Base-by-base conservation (phyloP, 2,113 vertebrate species). In the Petromus typicus region DNA sequence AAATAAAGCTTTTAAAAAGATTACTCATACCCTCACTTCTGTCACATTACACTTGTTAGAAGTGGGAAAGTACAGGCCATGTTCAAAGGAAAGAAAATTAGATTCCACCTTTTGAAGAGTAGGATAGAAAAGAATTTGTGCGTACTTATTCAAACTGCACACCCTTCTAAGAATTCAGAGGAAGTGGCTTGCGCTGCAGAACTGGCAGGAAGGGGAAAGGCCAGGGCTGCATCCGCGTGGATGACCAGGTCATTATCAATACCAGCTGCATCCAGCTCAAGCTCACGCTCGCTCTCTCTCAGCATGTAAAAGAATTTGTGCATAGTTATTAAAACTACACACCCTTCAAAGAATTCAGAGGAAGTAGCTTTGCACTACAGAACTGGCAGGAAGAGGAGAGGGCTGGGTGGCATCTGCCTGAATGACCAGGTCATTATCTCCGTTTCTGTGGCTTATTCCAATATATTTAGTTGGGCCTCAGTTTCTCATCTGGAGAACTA, bases 261-360 rank as follows among this genome's bases (percentile, higher is more conserved):
- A 34, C 27, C 30, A 51, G 17, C 2, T 0, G 10, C 37, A 30
- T 76, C 34, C 54, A 17, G 57, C 43, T 5, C 34, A 63, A 37
- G 6, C 69, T 43, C 69, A 14, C 12, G 43, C 71, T 71, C 37
- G 25, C 37, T 73, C 69, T 27, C 37, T 71, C 69, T 25, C 69
- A n/a, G n/a, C n/a, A n/a, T n/a, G n/a, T n/a, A 76, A 30, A 89
- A 93, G 22, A 43, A 91, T 59, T 61, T 92, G 79, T 86, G 63
- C 10, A 45, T 7, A 45, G 13, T 27, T 80, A 78, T 90, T 83
- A 25, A 90, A 87, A 95, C 11, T 43, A 89, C 56, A 79, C 16
- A 73, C 2, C 16, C 48, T 92, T 90, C 61, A 45, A 75, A 90
- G 37, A 90, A 95, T 61, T 86, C 40, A 89, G 40, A 75, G 89